A percentile compares a stretch with the other conserved stretches of the same genome.
phyloP scores from a whole-genome alignment of 2,113 vertebrate species.

The Antennarius striatus region DNA sequence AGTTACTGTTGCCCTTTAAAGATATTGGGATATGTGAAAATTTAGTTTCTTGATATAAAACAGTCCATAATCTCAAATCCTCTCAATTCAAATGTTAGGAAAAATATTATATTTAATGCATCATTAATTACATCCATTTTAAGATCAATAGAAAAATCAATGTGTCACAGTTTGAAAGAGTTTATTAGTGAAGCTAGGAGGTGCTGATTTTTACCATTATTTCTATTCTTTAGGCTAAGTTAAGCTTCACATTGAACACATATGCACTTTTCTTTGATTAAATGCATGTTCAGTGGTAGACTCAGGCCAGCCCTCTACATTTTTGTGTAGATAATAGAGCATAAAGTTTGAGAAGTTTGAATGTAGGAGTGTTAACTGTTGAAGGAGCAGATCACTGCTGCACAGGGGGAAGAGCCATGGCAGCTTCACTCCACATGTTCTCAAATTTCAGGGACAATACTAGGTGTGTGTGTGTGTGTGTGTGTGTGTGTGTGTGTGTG shows the following conservation, averaged over 20 bases:
- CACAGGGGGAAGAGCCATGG: constrained; percentile 34
- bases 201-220: too few species aligned
- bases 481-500: constrained; percentile 13
- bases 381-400: constrained; percentile 7
- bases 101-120: too few species aligned
- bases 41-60: too few species aligned
- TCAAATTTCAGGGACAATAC: constrained; percentile 35
- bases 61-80: too few species aligned
- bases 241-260: background rate
- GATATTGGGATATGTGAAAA: too few species aligned
- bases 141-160: too few species aligned
- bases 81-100: too few species aligned
- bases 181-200: too few species aligned
- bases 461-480: background rate
- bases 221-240: background rate
- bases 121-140: too few species aligned
- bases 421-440: constrained; percentile 44
- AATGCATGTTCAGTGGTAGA: background rate
- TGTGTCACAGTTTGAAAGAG: too few species aligned
- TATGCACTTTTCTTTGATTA: background rate
- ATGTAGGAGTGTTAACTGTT: constrained; percentile 22
- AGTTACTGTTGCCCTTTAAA: too few species aligned
- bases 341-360: background rate
- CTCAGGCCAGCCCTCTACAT: constrained; percentile 3
- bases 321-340: constrained; percentile 19